Conservation (phyloP, 2,797 vertebrate genomes). For the Eulemur coronatus region DNA sequence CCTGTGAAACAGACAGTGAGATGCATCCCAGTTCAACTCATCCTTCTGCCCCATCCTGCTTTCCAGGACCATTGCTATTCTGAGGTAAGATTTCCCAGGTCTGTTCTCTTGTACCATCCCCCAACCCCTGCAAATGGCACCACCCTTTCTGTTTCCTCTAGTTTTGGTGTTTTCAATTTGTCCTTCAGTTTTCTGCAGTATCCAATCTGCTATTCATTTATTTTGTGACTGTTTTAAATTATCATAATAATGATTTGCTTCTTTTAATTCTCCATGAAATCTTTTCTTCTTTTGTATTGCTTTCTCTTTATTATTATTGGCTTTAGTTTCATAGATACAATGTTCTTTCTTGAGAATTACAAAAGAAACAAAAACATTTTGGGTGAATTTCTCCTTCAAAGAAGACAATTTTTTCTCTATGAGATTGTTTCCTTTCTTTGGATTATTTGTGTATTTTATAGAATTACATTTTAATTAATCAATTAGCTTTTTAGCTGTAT, state of each 20-base stretch:
- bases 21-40: not conserved
- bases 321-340: slow-evolving; percentile 10
- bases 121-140: not conserved
- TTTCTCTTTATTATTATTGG: slow-evolving; percentile 2
- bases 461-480: slow-evolving; percentile 25
- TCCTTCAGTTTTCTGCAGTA: not conserved
- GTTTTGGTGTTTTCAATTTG: not conserved
- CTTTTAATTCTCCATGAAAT: slow-evolving; percentile 43
- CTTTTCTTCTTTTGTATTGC: slow-evolving; percentile 24
- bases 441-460: slow-evolving; percentile 7
- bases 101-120: not conserved
- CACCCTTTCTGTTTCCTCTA: not conserved
- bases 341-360: slow-evolving; percentile 20
- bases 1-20: not conserved
- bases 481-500: not conserved
- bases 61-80: not conserved
- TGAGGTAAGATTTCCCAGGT: not conserved
- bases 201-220: not conserved
- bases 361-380: slow-evolving; percentile 11
- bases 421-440: not conserved
- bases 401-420: not conserved
- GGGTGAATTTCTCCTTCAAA: not conserved
- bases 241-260: slow-evolving; percentile 21
- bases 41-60: not conserved
- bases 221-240: slow-evolving; percentile 38